These are phyloP conservation scores for Ectropis grisescens DNA, from an alignment of 1,140 invertebrate species.

Conservation along the genomic window DNA sequence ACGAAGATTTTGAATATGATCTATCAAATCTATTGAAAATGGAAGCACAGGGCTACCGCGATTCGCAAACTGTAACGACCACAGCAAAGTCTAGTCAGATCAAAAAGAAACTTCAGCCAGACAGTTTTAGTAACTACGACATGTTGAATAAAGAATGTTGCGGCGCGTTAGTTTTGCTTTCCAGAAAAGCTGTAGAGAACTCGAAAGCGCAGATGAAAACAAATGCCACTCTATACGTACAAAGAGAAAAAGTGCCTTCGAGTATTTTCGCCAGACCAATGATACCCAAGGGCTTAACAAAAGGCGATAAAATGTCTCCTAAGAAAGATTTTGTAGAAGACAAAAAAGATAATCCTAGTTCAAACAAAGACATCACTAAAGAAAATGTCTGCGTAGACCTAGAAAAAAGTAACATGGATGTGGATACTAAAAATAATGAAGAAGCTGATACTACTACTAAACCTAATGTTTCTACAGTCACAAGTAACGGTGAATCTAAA, in stretches of 20 bases:
- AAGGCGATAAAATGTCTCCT: constrained; percentile 42
- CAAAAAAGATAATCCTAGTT: constrained; percentile 18
- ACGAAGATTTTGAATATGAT: constrained; percentile 80
- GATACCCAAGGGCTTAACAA: constrained; percentile 33
- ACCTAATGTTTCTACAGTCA: constrained; percentile 3
- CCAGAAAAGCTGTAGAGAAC: constrained; percentile 40
- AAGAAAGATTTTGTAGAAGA: constrained; percentile 37
- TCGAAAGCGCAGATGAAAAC: constrained; percentile 46
- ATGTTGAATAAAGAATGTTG: constrained; percentile 39
- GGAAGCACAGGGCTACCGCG: constrained; percentile 58
- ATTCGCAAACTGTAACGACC: constrained; percentile 24
- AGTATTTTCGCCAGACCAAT: constrained; percentile 44
- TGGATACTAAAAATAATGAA: neutral
- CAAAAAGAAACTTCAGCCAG: constrained; percentile 39
- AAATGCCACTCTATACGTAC: constrained; percentile 24
- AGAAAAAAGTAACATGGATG: neutral
- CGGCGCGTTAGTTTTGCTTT: constrained; percentile 38
- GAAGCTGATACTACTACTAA: neutral
- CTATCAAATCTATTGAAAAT: constrained; percentile 70
- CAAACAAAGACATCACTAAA: constrained; percentile 11
- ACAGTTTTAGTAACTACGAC: constrained; percentile 32
- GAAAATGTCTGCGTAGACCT: constrained; percentile 2
- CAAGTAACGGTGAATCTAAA: too few relatives aligned
- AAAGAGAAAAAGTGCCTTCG: constrained; percentile 24
- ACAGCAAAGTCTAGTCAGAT: constrained; percentile 23